Percentiles rank a stretch among this genome's conserved stretches.
Evolutionary conservation across 2,797 vertebrate species (phyloP).

Genomic region (Glyptemys insculpta): DNA sequence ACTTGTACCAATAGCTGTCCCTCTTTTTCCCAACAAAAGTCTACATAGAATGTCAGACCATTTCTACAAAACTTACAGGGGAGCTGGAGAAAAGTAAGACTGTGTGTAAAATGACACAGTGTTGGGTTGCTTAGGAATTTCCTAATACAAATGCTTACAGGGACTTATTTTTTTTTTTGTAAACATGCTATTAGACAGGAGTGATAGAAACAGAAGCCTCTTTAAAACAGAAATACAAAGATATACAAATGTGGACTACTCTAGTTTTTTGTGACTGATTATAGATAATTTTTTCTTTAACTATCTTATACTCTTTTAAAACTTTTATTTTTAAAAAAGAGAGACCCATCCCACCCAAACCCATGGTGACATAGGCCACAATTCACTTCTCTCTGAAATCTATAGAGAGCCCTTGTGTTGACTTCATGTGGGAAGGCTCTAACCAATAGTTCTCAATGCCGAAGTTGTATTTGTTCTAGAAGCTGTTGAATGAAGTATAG

Average conservation of each 20-base stretch:
- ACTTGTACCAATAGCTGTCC: not conserved
- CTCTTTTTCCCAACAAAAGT: not conserved
- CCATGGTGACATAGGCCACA: not conserved
- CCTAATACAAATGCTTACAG: not conserved
- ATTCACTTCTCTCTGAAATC: not conserved
- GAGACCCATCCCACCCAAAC: not conserved
- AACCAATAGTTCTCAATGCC: not conserved
- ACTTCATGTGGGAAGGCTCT: not conserved
- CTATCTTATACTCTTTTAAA: not conserved
- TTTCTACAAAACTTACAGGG: not conserved
- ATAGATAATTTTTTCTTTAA: not conserved
- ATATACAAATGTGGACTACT: not conserved
- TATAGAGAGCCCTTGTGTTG: accelerated
- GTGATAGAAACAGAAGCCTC: not conserved
- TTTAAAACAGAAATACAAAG: not conserved
- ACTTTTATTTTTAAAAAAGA: not conserved
- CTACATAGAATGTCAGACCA: not conserved
- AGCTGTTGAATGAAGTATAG: not conserved
- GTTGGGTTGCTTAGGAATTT: not conserved
- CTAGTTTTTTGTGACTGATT: not conserved
- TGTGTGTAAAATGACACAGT: not conserved
- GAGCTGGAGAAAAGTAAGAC: not conserved
- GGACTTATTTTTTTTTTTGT: not conserved
- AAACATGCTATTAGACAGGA: not conserved
- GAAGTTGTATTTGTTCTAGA: not conserved